Evolutionary conservation across 2,113 vertebrate species (phyloP), one percentile per base, ranked within the genome.

Genomic region (Varanus salvator): DNA sequence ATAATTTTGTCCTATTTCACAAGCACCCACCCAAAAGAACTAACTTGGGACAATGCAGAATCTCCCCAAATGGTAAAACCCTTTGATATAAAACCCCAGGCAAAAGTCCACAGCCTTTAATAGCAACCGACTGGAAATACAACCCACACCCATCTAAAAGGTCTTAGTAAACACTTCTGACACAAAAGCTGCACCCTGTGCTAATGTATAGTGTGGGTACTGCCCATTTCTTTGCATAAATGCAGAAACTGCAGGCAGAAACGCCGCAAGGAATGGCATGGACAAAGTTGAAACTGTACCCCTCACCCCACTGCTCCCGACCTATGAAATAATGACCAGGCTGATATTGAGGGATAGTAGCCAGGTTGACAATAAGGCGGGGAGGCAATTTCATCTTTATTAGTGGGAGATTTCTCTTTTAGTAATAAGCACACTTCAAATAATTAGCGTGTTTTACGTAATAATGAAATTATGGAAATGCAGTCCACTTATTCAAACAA

Each of bases 381-480:
- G 93, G 97, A 98, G 97, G 97, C 98, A 98, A 98, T 98, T 97
- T 97, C 97, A 98, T 98, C 98, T 98, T 98, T 98, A 99, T 99
- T 98, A 98, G 98, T 97, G 97, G 97, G 96, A 97, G 97, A 97
- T 98, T 98, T 97, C 97, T 97, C 97, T 97, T 96, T 96, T 96
- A 95, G 97, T 98, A 98, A 97, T 98, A 98, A 98, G 97, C 97
- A 94, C 93, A 94, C 97, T 98, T 97, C 96, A 97, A 97, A 97
- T 98, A 98, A 98, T 98, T 99, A 98, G 97, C 98, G 98, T 98
- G 98, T 98, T 99, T 98, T 98, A 98, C 98, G 98, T 98, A 98
- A 98, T 99, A 99, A 99, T 98, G 98, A 98, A 99, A 99, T 99
- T 99, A 99, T 99, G 98, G 97, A 99, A 99, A 99, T 99, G 98